Percentiles rank a stretch among this genome's conserved stretches.
phyloP scores from a whole-genome alignment of 2,113 vertebrate species.

The Carollia perspicillata region DNA sequence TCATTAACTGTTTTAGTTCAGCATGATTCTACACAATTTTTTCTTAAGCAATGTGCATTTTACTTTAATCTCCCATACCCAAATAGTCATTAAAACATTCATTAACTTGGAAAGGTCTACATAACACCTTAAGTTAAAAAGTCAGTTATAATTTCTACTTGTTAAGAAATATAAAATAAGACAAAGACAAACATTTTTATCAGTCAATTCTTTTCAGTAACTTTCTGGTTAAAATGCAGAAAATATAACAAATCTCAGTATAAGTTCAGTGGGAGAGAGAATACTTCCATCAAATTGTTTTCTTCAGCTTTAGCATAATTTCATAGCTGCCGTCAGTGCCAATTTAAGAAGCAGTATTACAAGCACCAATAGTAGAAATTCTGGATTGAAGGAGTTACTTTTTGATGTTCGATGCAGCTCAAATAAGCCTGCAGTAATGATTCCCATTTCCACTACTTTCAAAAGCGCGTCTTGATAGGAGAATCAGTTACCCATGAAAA shows the following conservation, averaged over 20 bases:
- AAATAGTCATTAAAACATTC: background rate
- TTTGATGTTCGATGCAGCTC: background rate
- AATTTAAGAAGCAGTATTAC: background rate
- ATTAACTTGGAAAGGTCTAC: background rate
- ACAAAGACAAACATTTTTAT: background rate
- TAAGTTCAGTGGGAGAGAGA: background rate
- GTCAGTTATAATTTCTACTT: conserved; percentile 19
- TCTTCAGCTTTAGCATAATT: background rate
- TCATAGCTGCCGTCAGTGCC: background rate
- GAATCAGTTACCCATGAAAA: conserved; percentile 11
- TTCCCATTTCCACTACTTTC: background rate
- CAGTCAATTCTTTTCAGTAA: background rate
- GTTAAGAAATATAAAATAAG: background rate
- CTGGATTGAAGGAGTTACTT: background rate
- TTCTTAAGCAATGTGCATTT: background rate
- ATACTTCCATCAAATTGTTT: background rate
- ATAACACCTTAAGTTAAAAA: conserved; percentile 13
- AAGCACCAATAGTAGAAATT: background rate
- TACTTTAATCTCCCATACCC: background rate
- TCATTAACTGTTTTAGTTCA: background rate
- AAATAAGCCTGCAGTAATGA: conserved; percentile 9
- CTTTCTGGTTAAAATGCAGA: conserved; percentile 16
- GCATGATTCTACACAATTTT: background rate
- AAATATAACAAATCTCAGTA: background rate
- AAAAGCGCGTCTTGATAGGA: background rate